phyloP scores from a whole-genome alignment of 2,888 invertebrate species.

The Chymomyza caudatula region DNA sequence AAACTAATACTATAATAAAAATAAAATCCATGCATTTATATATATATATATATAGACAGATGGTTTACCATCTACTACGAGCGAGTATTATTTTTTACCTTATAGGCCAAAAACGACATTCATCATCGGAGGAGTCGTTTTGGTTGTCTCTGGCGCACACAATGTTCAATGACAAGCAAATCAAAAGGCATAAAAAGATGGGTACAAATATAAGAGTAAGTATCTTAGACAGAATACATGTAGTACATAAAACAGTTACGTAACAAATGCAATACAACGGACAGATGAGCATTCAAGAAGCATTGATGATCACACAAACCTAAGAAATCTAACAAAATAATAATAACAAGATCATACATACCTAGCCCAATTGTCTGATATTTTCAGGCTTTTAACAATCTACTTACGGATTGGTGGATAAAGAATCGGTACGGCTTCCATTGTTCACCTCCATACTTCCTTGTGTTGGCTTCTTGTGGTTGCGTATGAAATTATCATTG shows the following conservation, averaged over 20 bases:
- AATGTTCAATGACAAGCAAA: slow-evolving; percentile 67
- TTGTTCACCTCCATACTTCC: slow-evolving; percentile 71
- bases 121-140: slow-evolving; percentile 71
- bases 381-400: background rate
- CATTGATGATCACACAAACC: slow-evolving; percentile 27
- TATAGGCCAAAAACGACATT: slow-evolving; percentile 77
- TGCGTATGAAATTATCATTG: slow-evolving; percentile 54
- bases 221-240: slow-evolving; percentile 28
- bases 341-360: slow-evolving; percentile 12
- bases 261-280: slow-evolving; percentile 16
- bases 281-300: slow-evolving; percentile 40
- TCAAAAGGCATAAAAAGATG: slow-evolving; percentile 33
- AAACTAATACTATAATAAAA: background rate
- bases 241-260: slow-evolving; percentile 31
- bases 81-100: slow-evolving; percentile 64
- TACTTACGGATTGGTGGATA: slow-evolving; percentile 75
- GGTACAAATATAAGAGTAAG: slow-evolving; percentile 17
- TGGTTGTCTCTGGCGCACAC: slow-evolving; percentile 65
- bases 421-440: slow-evolving; percentile 74
- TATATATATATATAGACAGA: background rate
- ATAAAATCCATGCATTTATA: background rate
- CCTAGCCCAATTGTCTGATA: background rate
- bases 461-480: slow-evolving; percentile 32
- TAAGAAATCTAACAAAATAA: slow-evolving; percentile 13
- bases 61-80: background rate